Evolutionary conservation across 1,140 invertebrate genomes (phyloP), one percentile per base, ranked within the genome.

Genomic region (Melipona quadrifasciata): DNA sequence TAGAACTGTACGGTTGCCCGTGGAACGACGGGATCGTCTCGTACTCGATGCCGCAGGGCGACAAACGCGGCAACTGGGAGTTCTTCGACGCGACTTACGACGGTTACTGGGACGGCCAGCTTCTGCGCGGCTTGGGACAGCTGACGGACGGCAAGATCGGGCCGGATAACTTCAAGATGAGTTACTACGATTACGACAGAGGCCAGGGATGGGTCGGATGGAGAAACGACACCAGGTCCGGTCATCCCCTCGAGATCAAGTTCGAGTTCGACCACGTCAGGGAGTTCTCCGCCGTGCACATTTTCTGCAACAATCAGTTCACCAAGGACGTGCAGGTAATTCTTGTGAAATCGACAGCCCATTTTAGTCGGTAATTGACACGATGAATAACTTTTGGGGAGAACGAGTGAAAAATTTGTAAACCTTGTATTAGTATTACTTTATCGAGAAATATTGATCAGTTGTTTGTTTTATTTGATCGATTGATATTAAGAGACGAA

Each of bases 1-100:
- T 98, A 21, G 98, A 98, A 94, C 88, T 98, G 17, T 97, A 97
- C 87, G 97, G 97, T 24, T 98, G 97, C 90, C 95, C 95, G 71
- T 97, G 96, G 95, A 96, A 96, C 94, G 97, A 95, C 79, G 94
- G 94, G 4, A 92, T 95, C 80, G 92, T 95, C 19, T 95, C 94
- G 61, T 95, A 95, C 86, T 93, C 93, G 86, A 94, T 93, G 93
- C 94, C 95, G 85, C 96, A 98, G 85, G 98, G 98, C 87, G 97
- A 97, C 86, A 96, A 96, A 91, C 95, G 97, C n/a, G 97, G 97
- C 74, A 96, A 97, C 88, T 96, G 98, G 89, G 97, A 99, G 93
- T 96, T 99, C 67, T 97, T 97, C 84, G 99, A 99, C 93, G 96
- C 97, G 87, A 98, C 97, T 61, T 99, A 99, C 95, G 99, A 99